Evolutionary conservation across 2,797 vertebrate genomes (phyloP), one percentile per base, ranked within the genome.

Genomic region (Synaphobranchus kaupii): DNA sequence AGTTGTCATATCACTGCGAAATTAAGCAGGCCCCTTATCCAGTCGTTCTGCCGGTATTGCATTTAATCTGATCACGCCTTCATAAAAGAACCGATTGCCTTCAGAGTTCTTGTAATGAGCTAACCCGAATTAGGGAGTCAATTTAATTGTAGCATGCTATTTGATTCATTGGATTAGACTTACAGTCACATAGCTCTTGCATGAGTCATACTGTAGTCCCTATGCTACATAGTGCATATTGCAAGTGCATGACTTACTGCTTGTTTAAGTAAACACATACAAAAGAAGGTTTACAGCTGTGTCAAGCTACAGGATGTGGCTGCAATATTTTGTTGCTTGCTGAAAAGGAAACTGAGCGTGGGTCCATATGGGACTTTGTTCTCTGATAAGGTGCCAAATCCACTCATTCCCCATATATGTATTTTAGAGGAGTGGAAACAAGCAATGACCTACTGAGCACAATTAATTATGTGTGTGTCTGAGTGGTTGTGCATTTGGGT

Each of bases 291-390:
- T 48, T n/a, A 81, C 78, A 81, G 44, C 47, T 25, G 78, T n/a
- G 47, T 81, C 47, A 81, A 25, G 44, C 9, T 81, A 13, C 39
- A 39, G 39, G 25, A 83, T 89, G 0, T 17, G 81, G 31, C 28
- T 39, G 20, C 28, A 73, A 15, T 34, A 39, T 73, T 73, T 34
- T 15, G 31, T 39, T 73, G 68, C 31, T 73, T 73, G 13, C 68
- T 73, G 68, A 73, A 34, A 47, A 48, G n/a, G 15, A 80, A 80
- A 80, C 76, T 22, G 44, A 47, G 76, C 7, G 39, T 25, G 2
- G 48, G 71, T 90, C 84, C 90, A 90, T 90, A 90, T 91, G 91
- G 92, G 87, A 85, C 88, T 88, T 80, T 86, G 90, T 87, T 90
- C 87, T 50, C 48, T 56, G 88, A 88, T 90, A 88, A 20, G 22